Base-by-base conservation (phyloP, 1,140 invertebrate genomes). In the Diploscapter pachys region DNA sequence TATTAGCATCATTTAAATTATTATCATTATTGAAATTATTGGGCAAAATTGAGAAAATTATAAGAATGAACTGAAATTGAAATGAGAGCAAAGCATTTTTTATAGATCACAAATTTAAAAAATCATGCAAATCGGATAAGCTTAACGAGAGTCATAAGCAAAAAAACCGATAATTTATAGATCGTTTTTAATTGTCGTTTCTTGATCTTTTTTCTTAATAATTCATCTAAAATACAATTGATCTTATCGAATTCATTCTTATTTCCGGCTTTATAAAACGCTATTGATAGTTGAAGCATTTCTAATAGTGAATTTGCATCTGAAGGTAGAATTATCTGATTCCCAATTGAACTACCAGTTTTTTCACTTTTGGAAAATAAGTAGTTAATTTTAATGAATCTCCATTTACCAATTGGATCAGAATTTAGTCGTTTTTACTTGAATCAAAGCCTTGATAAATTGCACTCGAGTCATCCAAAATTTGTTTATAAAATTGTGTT, bases 341-440 rank as follows among this genome's bases (percentile, higher is more conserved):
- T 31, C 31, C 0, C 31, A 31, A 31, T 31, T 31, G 31, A 31
- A 31, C 31, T 31, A 31, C 31, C 31, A 31, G 31, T 0, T 31
- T 31, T 31, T 31, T 31, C 31, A 31, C 31, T 31, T 31, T 31
- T 31, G 31, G 31, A 31, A 31, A 55, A 52, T 53, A 69, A 50
- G 73, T 52, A 77, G n/a, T 62, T 77, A 62, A 54, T 6, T 78
- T 77, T 76, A 3, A 76, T 76, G 61, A 76, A 76, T 77, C 59
- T 78, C 73, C 75, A 76, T 78, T 78, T 76, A 6, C 77, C 73
- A 76, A 68, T 76, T 5, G 75, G 51, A 76, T 76, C 73, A 56
- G 73, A 2, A 76, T 76, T 76, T 49, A 55, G 69, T 48, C 48
- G 53, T 78, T 78, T 78, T 48, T 5, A 50, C 9, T 2, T 72